Evolutionary conservation across 2,797 vertebrate genomes (phyloP).

Genomic region (Graptemys geographica): DNA sequence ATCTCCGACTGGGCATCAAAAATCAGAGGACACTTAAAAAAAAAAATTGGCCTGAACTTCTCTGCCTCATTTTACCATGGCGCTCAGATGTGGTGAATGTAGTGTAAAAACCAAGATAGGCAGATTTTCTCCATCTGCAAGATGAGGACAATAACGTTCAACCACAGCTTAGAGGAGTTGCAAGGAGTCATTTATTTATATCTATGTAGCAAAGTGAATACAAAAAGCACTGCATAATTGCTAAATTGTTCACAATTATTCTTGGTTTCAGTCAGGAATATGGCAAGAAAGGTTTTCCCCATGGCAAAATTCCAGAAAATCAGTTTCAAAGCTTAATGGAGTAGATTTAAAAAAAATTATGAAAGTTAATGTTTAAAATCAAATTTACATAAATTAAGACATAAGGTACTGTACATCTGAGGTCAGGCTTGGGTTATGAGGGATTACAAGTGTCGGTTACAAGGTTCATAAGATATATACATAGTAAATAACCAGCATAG

Average conservation of each 20-base stretch:
- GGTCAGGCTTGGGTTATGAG: no score
- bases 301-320: background rate
- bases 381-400: no score
- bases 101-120: background rate
- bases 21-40: background rate
- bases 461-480: no score
- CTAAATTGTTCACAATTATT: background rate
- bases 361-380: no score
- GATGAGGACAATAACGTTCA: background rate
- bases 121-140: background rate
- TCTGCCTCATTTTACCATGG: background rate
- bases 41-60: background rate
- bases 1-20: background rate
- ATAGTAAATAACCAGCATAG: no score
- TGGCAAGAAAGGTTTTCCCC: background rate
- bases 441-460: no score
- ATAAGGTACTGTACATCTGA: no score
- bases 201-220: background rate
- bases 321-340: background rate
- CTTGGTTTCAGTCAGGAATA: background rate
- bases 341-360: background rate
- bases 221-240: background rate
- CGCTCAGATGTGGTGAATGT: background rate
- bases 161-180: background rate
- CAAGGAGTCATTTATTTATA: background rate